A percentile compares a stretch with the other conserved stretches of the same genome.
phyloP scores from a whole-genome alignment of 2,113 vertebrate species.

The Oryzias javanicus region DNA sequence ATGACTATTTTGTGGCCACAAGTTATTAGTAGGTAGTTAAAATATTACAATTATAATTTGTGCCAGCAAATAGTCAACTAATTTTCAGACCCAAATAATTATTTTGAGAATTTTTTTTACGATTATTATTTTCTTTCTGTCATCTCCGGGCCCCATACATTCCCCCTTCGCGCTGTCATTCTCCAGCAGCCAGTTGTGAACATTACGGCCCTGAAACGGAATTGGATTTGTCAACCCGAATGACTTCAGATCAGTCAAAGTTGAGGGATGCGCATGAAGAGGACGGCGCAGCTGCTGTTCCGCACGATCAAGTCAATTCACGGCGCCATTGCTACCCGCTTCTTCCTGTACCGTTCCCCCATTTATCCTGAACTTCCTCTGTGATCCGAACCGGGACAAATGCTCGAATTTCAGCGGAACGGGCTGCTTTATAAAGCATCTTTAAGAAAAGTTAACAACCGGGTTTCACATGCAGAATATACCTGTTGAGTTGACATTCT shows the following conservation, averaged over 20 bases:
- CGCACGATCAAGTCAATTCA: neutral
- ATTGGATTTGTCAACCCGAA: neutral
- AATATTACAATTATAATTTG: too few relatives aligned
- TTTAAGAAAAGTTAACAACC: neutral
- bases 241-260: conserved; percentile 1
- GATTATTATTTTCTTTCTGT: too few relatives aligned
- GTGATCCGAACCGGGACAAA: neutral
- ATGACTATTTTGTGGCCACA: too few relatives aligned
- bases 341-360: neutral
- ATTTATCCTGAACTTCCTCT: neutral
- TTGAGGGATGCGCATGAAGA: neutral
- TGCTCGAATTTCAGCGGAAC: too few relatives aligned
- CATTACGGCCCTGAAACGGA: neutral
- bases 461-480: neutral
- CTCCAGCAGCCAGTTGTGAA: neutral
- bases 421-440: too few relatives aligned
- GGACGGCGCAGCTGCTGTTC: neutral
- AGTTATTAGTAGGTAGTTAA: too few relatives aligned
- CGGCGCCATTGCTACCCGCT: neutral
- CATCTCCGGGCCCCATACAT: too few relatives aligned
- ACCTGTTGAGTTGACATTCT: conserved; percentile 56
- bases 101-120: too few relatives aligned
- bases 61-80: too few relatives aligned
- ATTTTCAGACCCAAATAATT: too few relatives aligned
- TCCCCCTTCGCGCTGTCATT: too few relatives aligned